Evolutionary conservation across 2,888 invertebrate genomes (phyloP), one percentile per base, ranked within the genome.

Genomic region (Dysmachus trigonus): DNA sequence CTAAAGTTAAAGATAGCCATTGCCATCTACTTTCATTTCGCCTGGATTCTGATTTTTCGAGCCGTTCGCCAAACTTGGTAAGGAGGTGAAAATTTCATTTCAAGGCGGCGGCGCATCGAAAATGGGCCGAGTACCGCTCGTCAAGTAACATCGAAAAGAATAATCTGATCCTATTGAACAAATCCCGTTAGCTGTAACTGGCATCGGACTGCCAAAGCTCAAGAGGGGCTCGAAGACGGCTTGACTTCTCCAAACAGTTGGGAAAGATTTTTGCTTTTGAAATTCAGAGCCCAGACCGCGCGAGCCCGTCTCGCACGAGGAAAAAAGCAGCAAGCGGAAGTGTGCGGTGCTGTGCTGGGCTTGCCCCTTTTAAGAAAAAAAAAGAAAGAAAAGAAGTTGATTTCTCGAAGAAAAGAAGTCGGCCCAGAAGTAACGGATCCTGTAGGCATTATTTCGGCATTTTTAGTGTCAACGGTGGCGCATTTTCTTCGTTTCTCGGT

Each of bases 131-230:
- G 33, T 53, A 18, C 22, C 30, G 18, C 81, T 81, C 35, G 33
- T 81, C 18, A 81, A 62, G 53, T 62, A 81, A 62, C 62, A 62
- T 22, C 79, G 51, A 18, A 51, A 35, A 33, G n/a, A 53, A 81
- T 81, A 81, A 81, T 81, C 81, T 81, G 81, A 81, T 81, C 81
- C 81, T 81, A 81, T 81, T 81, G 53, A 81, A 62, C 51, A 62
- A 81, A 53, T 81, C 81, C 81, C 81, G 81, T 81, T 81, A 81
- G 13, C 33, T 33, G 18, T 81, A 81, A 5, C 33, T 33, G 18
- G 53, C 5, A 53, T 51, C 81, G 31, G 6, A 81, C 7, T 53
- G 81, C 62, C 33, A 31, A 73, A 18, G 73, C 73, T 35, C 31
- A 73, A 73, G 73, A 73, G 73, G 73, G 35, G 18, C 73, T 33